Percentiles rank a stretch among this genome's conserved stretches.
Evolutionary conservation across 2,888 invertebrate genomes (phyloP).

Genomic region (Xanthia togata): DNA sequence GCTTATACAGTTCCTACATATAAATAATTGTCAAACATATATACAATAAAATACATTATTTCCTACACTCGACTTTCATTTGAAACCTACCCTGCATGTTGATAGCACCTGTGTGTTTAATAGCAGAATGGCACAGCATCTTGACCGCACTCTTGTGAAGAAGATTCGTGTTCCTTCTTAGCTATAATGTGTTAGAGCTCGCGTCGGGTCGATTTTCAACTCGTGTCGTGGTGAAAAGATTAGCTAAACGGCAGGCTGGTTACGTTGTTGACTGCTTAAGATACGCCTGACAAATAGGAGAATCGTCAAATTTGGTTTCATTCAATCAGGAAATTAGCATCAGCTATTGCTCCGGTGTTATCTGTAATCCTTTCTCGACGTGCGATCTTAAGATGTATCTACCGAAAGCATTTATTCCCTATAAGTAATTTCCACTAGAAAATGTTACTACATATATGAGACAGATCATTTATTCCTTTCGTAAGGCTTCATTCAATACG

Average conservation of each 20-base stretch:
- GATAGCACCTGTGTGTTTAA: conserved; percentile 53
- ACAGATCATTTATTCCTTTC: not conserved
- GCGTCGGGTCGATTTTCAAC: not conserved
- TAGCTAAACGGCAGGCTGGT: not conserved
- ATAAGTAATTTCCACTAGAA: not conserved
- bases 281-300: not conserved
- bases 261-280: not conserved
- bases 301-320: not conserved
- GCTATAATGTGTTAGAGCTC: conserved; percentile 6
- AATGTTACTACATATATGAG: not conserved
- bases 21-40: conserved; percentile 53
- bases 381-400: not conserved
- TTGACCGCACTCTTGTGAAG: conserved; percentile 43
- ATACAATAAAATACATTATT: conserved; percentile 64
- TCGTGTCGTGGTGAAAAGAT: not conserved
- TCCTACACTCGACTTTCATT: conserved; percentile 67
- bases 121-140: conserved; percentile 50
- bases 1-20: conserved; percentile 31
- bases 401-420: not conserved
- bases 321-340: not conserved
- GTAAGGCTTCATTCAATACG: not conserved
- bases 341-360: not conserved
- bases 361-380: not conserved
- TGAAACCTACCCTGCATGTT: conserved; percentile 50
- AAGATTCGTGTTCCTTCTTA: conserved; percentile 47